A percentile compares a stretch with the other conserved stretches of the same genome.
Evolutionary conservation across 2,888 invertebrate species (phyloP).

Genomic region (Keiferia lycopersicella): DNA sequence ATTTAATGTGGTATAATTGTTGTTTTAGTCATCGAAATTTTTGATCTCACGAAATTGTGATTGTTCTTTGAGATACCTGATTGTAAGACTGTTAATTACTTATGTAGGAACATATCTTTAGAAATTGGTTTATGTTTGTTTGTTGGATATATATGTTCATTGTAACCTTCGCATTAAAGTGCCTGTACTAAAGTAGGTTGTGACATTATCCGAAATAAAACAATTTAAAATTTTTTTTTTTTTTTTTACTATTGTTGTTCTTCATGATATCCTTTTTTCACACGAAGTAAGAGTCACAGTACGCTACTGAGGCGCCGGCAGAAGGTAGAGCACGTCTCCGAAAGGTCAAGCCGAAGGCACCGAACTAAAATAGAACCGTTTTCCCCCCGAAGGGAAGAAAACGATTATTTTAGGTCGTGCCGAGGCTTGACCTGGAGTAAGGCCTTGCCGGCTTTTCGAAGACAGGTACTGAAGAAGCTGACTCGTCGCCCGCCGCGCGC

Average conservation of each 20-base stretch:
- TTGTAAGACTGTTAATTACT: no score
- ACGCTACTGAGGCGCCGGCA: conserved; percentile 23
- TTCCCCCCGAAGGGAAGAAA: conserved; percentile 23
- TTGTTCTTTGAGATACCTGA: no score
- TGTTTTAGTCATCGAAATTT: not conserved
- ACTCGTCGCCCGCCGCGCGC: not conserved
- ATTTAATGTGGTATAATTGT: not conserved
- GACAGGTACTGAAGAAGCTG: conserved; percentile 18
- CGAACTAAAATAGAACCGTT: conserved; percentile 9
- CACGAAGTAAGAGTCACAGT: conserved; percentile 16
- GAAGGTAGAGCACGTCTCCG: conserved; percentile 21
- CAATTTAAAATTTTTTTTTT: not conserved
- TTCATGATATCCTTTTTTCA: not conserved
- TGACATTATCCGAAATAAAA: not conserved
- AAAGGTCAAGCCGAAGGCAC: conserved; percentile 27
- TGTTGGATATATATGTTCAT: no score
- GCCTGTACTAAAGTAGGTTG: no score
- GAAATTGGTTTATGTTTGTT: no score
- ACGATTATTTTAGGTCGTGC: conserved; percentile 20
- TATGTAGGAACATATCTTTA: not conserved
- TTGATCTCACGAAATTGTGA: not conserved
- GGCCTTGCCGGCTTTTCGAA: conserved; percentile 19
- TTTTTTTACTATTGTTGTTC: no score
- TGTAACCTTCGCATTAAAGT: no score
- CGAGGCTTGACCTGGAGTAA: conserved; percentile 21